phyloP scores from a whole-genome alignment of 2,113 vertebrate genomes.

The Oenanthe oenanthe region DNA sequence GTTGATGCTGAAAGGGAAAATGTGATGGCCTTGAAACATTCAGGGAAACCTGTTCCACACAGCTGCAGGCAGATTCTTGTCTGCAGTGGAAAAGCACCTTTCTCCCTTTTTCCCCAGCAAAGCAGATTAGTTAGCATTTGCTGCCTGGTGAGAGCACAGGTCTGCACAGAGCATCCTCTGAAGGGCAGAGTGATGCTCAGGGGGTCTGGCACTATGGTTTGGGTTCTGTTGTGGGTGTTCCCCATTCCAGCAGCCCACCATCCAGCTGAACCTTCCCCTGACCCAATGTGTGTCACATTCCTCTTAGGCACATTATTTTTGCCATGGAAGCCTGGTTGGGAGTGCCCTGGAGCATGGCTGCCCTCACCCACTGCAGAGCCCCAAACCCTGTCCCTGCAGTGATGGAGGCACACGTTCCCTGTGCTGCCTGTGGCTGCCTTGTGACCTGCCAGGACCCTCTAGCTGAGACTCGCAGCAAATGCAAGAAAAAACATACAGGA shows the following conservation, averaged over 20 bases:
- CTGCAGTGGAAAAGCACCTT: background rate
- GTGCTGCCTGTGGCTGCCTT: rapidly evolving
- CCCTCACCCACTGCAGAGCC: background rate
- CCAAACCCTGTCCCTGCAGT: rapidly evolving
- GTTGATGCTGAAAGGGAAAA: background rate
- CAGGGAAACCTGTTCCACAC: background rate
- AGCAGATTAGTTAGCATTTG: background rate
- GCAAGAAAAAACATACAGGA: background rate
- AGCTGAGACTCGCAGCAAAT: rapidly evolving
- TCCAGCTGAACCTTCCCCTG: background rate
- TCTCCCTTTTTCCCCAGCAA: background rate
- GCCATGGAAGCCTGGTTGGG: background rate
- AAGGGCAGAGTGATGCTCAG: rapidly evolving
- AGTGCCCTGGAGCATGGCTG: rapidly evolving
- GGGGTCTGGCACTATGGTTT: background rate
- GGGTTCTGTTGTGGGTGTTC: rapidly evolving
- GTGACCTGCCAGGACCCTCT: background rate
- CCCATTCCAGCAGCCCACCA: background rate
- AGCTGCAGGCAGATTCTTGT: background rate
- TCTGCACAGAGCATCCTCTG: background rate
- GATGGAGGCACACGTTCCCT: rapidly evolving
- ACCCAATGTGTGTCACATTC: background rate
- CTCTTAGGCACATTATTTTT: background rate
- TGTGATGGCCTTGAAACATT: background rate
- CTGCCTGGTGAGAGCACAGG: background rate